Base-by-base conservation (phyloP, 2,797 vertebrate genomes). In the Capromys pilorides region DNA sequence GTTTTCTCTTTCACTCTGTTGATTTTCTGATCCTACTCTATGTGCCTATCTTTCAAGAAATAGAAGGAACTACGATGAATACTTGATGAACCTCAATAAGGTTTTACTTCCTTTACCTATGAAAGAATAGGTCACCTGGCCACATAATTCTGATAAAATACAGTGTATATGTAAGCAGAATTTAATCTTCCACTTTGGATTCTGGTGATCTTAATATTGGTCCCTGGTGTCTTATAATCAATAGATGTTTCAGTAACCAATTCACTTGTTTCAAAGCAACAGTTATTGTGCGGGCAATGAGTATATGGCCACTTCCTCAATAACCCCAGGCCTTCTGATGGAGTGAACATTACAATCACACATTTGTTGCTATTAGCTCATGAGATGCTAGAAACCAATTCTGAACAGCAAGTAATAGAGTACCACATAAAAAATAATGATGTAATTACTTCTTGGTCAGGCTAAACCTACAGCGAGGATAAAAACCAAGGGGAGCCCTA, bases 361-460 rank as follows among this genome's bases (percentile, higher is more conserved):
- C 93, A 78, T 96, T 96, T 94, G 96, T 96, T 96, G 95, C 95
- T 96, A 83, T 94, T 96, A 96, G 97, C 92, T 95, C 86, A 69
- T 41, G 88, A 96, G 96, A 97, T 94, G 95, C 95, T 97, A 93
- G 95, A 97, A 97, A 96, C 95, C 96, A 97, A 97, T 97, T 97
- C 96, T 97, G 88, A 96, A 97, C 96, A 96, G 96, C 94, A 95
- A 96, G 95, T 97, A 95, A 97, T 97, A 97, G 97, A 96, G 96
- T 90, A 96, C 92, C 95, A 97, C 96, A 96, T 97, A 97, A 97
- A 97, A 97, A 97, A 97, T 97, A 96, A 97, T 95, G 95, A 88
- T 94, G 95, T 96, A 97, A 97, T 97, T 97, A 97, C 90, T 96
- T 92, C 96, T 97, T 88, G 95, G 96, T 96, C 94, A 96, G 90